Percentiles rank a stretch among this genome's conserved stretches.
Evolutionary conservation across 2,113 vertebrate genomes (phyloP).

Genomic region (Ageneiosus marmoratus): DNA sequence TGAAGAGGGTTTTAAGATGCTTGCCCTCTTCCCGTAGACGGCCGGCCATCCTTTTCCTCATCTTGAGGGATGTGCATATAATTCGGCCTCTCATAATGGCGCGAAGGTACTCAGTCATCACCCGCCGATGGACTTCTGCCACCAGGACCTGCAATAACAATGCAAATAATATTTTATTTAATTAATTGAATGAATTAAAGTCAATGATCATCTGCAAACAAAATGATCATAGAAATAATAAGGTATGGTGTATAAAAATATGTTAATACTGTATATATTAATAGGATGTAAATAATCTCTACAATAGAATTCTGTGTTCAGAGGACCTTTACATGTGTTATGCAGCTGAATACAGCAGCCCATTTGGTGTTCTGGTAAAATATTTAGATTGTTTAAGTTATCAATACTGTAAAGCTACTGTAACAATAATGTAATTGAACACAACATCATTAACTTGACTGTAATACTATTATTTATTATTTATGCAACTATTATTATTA

Average conservation of each 20-base stretch:
- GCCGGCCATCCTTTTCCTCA: conserved; percentile 78
- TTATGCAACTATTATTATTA: background rate
- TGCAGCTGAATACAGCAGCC: background rate
- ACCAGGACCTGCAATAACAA: conserved; percentile 73
- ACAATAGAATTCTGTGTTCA: background rate
- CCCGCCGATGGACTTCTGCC: conserved; percentile 79
- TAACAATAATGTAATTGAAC: background rate
- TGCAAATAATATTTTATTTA: background rate
- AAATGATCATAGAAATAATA: background rate
- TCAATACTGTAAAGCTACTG: background rate
- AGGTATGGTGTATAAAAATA: background rate
- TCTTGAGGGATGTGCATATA: conserved; percentile 81
- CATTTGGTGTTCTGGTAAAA: background rate
- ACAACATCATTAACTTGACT: background rate
- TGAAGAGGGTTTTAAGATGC: conserved; percentile 83
- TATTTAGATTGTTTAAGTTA: background rate
- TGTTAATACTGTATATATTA: background rate
- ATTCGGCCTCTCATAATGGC: conserved; percentile 82
- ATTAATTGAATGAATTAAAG: background rate
- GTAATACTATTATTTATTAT: background rate
- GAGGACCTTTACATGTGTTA: background rate
- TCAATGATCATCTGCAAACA: background rate
- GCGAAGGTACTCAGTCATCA: conserved; percentile 82
- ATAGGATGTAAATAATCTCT: background rate
- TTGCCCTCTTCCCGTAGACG: conserved; percentile 80